Evolutionary conservation across 2,113 vertebrate genomes (phyloP), one percentile per base, ranked within the genome.

Genomic region (Menidia beryllina): DNA sequence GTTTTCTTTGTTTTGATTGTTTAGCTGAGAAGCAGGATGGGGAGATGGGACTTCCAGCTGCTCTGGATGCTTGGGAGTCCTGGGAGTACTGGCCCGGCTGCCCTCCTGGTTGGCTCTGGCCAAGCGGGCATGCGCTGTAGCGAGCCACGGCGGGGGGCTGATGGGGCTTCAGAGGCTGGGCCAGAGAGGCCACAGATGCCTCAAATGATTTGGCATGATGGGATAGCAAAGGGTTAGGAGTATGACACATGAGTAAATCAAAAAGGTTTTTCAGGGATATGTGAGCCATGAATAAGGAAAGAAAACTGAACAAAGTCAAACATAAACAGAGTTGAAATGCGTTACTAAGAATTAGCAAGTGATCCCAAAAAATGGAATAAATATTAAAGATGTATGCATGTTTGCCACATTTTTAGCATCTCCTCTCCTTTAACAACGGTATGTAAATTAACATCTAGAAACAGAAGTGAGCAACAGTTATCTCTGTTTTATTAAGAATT

Each of bases 191-290:
- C 90, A 90, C 91, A 91, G 90, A 93, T 91, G 90, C 88, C 87
- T 91, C 86, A 91, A 93, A 92, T 83, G 88, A 92, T 87, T 92
- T 88, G 88, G 89, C 92, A 84, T 90, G 90, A 93, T 92, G 91
- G 84, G 88, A 88, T 77, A 67, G 76, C 1, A 56, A 45, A 77
- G 67, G 81, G 81, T 81, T 76, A 54, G 81, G 72, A 88, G 86
- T 86, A 83, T 43, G 63, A 70, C 73, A 90, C 36, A 65, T 79
- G 78, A 90, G 82, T 83, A 89, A 88, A 93, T 88, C 88, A 79
- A 84, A 87, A 81, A 74, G 69, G 72, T 67, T 83, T 83, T 82
- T 77, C 65, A 34, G 69, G 67, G 61, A 82, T 72, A 82, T 69
- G 45, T 63, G 77, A 75, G 21, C 66, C 71, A 71, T 6, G 81